Percentiles rank a stretch among this genome's conserved stretches.
These are phyloP conservation scores for Sphenopsis melanotis DNA, from an alignment of 2,797 vertebrate genomes.

Conservation along the genomic window DNA sequence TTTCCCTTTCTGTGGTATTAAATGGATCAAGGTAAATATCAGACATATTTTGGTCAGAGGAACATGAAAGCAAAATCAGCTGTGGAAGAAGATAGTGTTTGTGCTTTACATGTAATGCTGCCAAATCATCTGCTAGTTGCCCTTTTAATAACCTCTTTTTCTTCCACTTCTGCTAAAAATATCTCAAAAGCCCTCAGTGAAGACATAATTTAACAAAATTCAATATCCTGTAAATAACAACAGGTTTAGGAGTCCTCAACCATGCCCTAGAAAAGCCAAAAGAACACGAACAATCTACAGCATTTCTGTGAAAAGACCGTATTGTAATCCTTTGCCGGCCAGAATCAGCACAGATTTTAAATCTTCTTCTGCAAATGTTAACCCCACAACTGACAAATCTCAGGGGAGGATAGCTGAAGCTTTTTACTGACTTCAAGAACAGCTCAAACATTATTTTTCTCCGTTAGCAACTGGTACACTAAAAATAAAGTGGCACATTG, in stretches of 20 bases:
- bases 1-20: not conserved
- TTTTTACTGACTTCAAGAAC: not conserved
- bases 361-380: constrained; percentile 23
- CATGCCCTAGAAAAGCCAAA: constrained; percentile 8
- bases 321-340: not conserved
- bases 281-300: not conserved
- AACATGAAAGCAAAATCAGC: not conserved
- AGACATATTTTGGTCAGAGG: not conserved
- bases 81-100: not conserved
- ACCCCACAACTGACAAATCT: not conserved
- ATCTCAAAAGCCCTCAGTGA: not conserved
- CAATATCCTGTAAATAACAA: not conserved
- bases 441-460: not conserved
- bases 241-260: not conserved
- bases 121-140: not conserved
- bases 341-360: constrained; percentile 11
- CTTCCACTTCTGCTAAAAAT: constrained; percentile 35
- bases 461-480: not conserved
- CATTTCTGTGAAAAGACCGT: not conserved
- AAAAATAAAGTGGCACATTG: not conserved
- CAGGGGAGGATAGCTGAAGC: not conserved
- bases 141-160: constrained; percentile 22
- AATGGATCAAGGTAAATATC: not conserved
- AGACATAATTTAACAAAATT: constrained; percentile 26
- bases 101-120: not conserved